Evolutionary conservation across 2,113 vertebrate species (phyloP).

Genomic region (Clarias magur): DNA sequence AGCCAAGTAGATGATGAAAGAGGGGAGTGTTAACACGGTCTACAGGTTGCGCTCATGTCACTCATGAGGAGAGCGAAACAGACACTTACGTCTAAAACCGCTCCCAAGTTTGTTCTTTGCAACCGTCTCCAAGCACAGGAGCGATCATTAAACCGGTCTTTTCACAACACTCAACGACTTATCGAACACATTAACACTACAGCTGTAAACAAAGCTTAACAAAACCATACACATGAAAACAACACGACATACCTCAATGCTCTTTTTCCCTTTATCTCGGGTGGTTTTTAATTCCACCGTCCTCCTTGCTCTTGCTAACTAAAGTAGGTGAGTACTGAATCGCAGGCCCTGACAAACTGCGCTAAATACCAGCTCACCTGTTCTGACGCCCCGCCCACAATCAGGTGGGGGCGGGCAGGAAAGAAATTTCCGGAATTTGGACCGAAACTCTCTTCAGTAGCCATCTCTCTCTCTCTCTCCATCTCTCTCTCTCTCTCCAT

Average conservation of each 20-base stretch:
- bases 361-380: constrained; percentile 38
- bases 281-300: neutral
- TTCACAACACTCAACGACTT: neutral
- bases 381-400: constrained; percentile 36
- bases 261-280: neutral
- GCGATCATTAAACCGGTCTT: neutral
- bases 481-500: neutral
- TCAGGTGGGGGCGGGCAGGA: neutral
- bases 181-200: neutral
- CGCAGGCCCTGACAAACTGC: neutral
- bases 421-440: constrained; percentile 33
- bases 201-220: neutral
- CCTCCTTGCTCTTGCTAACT: neutral
- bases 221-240: neutral
- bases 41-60: neutral
- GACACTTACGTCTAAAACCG: neutral
- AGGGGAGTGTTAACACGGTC: neutral
- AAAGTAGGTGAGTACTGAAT: neutral
- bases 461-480: neutral
- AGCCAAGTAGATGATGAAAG: neutral
- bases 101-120: neutral
- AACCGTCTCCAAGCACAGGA: neutral
- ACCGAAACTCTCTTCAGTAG: constrained; percentile 41
- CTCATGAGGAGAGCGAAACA: neutral
- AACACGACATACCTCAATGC: neutral